A percentile compares a stretch with the other conserved stretches of the same genome.
phyloP scores from a whole-genome alignment of 2,888 invertebrate genomes.

The Peribatodes rhomboidaria region DNA sequence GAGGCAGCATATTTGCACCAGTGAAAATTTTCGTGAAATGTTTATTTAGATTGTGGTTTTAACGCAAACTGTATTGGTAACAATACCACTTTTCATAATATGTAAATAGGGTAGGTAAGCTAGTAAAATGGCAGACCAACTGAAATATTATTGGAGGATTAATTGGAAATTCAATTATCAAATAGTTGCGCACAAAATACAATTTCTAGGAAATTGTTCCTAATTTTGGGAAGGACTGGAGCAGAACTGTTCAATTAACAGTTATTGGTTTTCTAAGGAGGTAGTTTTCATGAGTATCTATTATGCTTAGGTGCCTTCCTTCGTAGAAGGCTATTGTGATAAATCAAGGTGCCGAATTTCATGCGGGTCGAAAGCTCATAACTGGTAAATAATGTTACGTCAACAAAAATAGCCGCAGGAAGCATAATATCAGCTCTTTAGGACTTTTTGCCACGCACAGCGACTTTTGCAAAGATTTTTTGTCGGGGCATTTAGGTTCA shows the following conservation, averaged over 20 bases:
- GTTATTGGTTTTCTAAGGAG: not conserved
- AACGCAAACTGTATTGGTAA: not conserved
- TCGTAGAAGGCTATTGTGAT: constrained; percentile 25
- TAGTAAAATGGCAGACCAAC: constrained; percentile 4
- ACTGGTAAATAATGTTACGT: constrained; percentile 51
- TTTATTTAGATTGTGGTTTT: not conserved
- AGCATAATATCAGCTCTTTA: constrained; percentile 42
- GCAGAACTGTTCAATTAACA: not conserved
- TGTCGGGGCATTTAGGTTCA: too few relatives aligned
- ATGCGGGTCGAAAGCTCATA: constrained; percentile 41
- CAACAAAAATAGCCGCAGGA: constrained; percentile 49
- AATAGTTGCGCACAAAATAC: constrained; percentile 15
- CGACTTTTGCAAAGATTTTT: not conserved
- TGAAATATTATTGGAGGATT: constrained; percentile 38
- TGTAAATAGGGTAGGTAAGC: constrained; percentile 19
- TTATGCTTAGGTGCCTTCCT: not conserved
- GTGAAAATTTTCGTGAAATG: not conserved
- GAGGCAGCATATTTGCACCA: too few relatives aligned
- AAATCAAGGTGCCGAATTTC: constrained; percentile 39
- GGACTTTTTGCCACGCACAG: constrained; percentile 26
- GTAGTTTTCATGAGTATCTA: constrained; percentile 10
- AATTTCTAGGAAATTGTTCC: constrained; percentile 1
- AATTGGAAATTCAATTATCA: constrained; percentile 60
- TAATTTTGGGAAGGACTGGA: not conserved
- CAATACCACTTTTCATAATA: constrained; percentile 19